Evolutionary conservation across 2,797 vertebrate genomes (phyloP).

Genomic region (Cetoscarus ocellatus): DNA sequence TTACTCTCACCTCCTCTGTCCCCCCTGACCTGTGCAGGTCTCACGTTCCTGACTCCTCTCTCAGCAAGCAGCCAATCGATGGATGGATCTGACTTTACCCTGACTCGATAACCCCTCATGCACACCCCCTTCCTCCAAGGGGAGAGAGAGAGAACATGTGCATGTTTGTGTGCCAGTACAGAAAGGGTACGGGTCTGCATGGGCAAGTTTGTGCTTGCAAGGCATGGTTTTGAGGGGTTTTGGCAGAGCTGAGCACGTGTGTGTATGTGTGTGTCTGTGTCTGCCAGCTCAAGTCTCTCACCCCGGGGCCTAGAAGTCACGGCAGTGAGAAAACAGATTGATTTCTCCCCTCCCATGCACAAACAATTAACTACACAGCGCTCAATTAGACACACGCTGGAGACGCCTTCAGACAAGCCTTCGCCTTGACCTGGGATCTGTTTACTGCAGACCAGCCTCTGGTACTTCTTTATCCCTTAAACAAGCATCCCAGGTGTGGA

Average conservation of each 20-base stretch:
- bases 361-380: conserved; percentile 89
- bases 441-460: conserved; percentile 48
- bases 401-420: conserved; percentile 80
- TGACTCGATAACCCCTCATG: conserved; percentile 80
- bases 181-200: conserved; percentile 46
- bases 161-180: conserved; percentile 28
- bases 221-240: conserved; percentile 65
- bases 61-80: conserved; percentile 79
- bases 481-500: conserved; percentile 31
- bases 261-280: conserved; percentile 50
- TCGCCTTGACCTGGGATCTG: conserved; percentile 77
- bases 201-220: conserved; percentile 55
- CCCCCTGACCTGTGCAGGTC: conserved; percentile 77
- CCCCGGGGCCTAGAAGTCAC: conserved; percentile 84
- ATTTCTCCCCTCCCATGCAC: conserved; percentile 86
- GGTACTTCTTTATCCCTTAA: conserved; percentile 36
- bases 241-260: conserved; percentile 59
- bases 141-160: conserved; percentile 40
- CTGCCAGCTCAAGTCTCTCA: conserved; percentile 83
- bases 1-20: conserved; percentile 60
- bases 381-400: conserved; percentile 87
- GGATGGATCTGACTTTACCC: conserved; percentile 81
- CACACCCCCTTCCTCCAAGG: conserved; percentile 69
- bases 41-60: conserved; percentile 81
- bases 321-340: conserved; percentile 88